phyloP scores from a whole-genome alignment of 2,888 invertebrate genomes.

The Bellardia pandia region DNA sequence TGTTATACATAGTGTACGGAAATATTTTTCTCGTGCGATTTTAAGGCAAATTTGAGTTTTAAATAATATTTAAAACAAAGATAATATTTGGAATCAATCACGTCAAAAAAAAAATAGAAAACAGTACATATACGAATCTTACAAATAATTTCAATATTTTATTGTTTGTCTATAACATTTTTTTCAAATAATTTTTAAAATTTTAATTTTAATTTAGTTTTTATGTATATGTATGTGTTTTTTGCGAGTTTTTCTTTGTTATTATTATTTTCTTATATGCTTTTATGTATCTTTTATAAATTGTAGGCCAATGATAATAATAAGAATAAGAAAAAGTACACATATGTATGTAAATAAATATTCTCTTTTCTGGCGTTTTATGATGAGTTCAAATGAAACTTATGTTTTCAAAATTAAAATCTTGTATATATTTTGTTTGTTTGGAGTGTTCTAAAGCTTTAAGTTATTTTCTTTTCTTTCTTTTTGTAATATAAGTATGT shows the following conservation, averaged over 20 bases:
- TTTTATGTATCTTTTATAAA: background rate
- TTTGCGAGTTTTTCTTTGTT: slow-evolving; percentile 1
- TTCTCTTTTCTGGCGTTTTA: background rate
- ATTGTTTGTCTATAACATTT: background rate
- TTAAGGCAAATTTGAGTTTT: slow-evolving; percentile 14
- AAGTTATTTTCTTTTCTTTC: background rate
- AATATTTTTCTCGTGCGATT: slow-evolving; percentile 2
- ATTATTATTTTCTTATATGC: background rate
- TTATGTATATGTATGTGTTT: background rate
- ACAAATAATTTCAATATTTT: slow-evolving; percentile 12
- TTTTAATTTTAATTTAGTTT: background rate
- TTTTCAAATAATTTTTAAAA: slow-evolving; percentile 5
- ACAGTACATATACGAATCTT: background rate
- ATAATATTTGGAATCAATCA: background rate
- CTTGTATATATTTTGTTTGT: background rate
- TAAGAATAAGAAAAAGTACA: background rate
- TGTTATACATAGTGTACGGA: slow-evolving; percentile 23
- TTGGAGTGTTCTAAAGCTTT: slow-evolving; percentile 38
- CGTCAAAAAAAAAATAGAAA: background rate
- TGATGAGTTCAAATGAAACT: background rate
- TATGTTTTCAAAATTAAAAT: slow-evolving; percentile 26
- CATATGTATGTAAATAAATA: slow-evolving; percentile 34
- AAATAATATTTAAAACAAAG: background rate
- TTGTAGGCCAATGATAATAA: background rate
- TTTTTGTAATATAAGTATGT: slow-evolving; percentile 9